Percentiles rank a stretch among this genome's conserved stretches.
Evolutionary conservation across 2,113 vertebrate species (phyloP).

Genomic region (Thomomys bottae): DNA sequence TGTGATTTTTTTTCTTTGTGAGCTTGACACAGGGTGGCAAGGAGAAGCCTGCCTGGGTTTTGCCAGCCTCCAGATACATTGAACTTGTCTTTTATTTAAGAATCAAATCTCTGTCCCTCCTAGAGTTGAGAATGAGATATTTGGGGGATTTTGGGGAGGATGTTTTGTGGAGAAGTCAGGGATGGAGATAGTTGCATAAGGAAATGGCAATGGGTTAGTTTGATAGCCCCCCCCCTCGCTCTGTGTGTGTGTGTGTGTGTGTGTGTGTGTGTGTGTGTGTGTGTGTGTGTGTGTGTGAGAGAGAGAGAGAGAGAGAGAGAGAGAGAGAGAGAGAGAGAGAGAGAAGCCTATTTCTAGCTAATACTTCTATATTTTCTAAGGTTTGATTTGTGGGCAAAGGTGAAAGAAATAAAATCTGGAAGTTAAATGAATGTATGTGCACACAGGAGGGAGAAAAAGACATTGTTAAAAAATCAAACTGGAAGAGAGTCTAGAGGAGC

Average conservation of each 20-base stretch:
- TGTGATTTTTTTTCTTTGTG: slow-evolving; percentile 78
- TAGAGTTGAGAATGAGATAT: slow-evolving; percentile 55
- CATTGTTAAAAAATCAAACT: slow-evolving; percentile 37
- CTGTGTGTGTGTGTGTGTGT: slow-evolving; percentile 49
- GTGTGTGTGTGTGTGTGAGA: not conserved
- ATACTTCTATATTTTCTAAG: slow-evolving; percentile 43
- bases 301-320: no score
- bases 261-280: no score
- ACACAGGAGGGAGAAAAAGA: not conserved
- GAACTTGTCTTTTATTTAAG: slow-evolving; percentile 67
- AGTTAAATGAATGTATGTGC: not conserved
- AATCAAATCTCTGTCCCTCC: slow-evolving; percentile 30
- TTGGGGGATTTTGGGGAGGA: not conserved
- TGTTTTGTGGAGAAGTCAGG: not conserved
- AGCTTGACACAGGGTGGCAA: slow-evolving; percentile 69
- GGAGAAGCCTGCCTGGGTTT: slow-evolving; percentile 47
- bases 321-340: no score
- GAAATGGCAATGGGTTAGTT: slow-evolving; percentile 14
- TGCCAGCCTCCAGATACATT: slow-evolving; percentile 47
- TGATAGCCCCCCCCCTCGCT: slow-evolving; percentile 66
- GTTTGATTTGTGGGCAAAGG: slow-evolving; percentile 59
- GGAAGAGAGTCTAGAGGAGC: not conserved
- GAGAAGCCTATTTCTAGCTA: slow-evolving; percentile 47
- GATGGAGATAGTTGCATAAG: not conserved
- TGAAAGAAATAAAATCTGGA: slow-evolving; percentile 53